Evolutionary conservation across 2,113 vertebrate species (phyloP).

Genomic region (Leucopsar rothschildi): DNA sequence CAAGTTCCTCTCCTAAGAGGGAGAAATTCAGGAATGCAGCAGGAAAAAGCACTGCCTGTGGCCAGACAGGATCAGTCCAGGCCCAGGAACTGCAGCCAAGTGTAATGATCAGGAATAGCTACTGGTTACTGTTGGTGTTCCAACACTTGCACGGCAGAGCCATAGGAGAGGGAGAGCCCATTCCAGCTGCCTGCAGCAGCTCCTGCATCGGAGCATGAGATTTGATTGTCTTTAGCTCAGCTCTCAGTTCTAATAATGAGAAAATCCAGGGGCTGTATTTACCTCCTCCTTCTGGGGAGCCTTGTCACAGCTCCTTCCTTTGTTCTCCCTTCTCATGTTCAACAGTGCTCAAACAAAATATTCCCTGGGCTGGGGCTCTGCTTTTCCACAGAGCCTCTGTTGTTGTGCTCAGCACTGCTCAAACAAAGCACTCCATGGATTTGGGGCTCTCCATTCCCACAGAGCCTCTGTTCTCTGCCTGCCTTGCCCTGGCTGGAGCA

Average conservation of each 20-base stretch:
- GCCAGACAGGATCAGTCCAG: not conserved
- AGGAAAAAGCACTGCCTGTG: not conserved
- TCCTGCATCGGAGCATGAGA: not conserved
- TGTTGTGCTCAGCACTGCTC: not conserved
- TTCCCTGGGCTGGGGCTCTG: not conserved
- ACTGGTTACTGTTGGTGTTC: not conserved
- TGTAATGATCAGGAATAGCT: not conserved
- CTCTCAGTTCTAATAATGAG: not conserved
- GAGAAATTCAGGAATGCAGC: not conserved
- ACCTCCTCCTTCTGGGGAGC: not conserved
- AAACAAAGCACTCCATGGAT: not conserved
- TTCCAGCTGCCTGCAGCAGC: not conserved
- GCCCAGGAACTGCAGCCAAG: not conserved
- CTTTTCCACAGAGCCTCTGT: not conserved
- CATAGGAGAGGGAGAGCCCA: not conserved
- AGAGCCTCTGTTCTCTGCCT: not conserved
- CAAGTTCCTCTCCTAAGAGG: not conserved
- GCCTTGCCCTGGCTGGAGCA: not conserved
- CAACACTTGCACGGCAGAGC: not conserved
- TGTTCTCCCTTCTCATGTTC: not conserved
- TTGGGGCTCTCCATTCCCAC: not conserved
- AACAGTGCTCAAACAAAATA: not conserved
- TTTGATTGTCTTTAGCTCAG: slow-evolving; percentile 11
- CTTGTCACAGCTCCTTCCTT: not conserved
- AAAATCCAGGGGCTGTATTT: slow-evolving; percentile 22